Conservation (phyloP, 64 coral and sea anemone genomes). For the Montipora foliosa region DNA sequence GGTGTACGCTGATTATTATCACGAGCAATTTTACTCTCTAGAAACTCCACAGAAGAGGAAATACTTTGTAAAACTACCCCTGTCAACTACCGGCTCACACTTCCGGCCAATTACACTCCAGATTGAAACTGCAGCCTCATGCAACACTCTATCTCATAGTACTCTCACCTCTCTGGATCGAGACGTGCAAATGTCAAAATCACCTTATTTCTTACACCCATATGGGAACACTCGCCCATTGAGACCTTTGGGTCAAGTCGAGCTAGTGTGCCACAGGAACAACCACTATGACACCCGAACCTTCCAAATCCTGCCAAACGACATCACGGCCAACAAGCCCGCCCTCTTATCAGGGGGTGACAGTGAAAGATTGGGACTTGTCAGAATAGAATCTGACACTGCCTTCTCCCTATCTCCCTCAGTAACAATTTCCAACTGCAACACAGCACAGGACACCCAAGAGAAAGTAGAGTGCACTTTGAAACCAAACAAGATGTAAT, state of each 20-base stretch:
- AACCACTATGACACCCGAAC: slow-evolving; percentile 13
- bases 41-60: slow-evolving; percentile 19
- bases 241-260: neutral
- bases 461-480: neutral
- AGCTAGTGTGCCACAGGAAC: slow-evolving; percentile 15
- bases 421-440: neutral
- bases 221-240: slow-evolving; percentile 21
- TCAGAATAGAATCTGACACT: neutral
- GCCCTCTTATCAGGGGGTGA: slow-evolving; percentile 26
- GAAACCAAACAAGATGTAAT: too few species aligned
- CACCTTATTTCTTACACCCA: slow-evolving; percentile 26
- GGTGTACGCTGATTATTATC: neutral
- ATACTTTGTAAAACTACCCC: slow-evolving; percentile 18
- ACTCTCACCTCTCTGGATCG: neutral
- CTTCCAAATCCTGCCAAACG: slow-evolving; percentile 27
- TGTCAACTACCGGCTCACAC: neutral
- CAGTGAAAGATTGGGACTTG: slow-evolving; percentile 26
- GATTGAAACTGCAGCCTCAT: slow-evolving; percentile 31
- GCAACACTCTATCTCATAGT: slow-evolving; percentile 27
- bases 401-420: neutral
- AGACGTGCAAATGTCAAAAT: neutral
- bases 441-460: slow-evolving; percentile 1
- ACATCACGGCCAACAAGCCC: neutral
- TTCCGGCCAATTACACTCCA: slow-evolving; percentile 6
- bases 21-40: neutral